Evolutionary conservation across 2,113 vertebrate genomes (phyloP), one percentile per base, ranked within the genome.

Genomic region (Catharus minimus): DNA sequence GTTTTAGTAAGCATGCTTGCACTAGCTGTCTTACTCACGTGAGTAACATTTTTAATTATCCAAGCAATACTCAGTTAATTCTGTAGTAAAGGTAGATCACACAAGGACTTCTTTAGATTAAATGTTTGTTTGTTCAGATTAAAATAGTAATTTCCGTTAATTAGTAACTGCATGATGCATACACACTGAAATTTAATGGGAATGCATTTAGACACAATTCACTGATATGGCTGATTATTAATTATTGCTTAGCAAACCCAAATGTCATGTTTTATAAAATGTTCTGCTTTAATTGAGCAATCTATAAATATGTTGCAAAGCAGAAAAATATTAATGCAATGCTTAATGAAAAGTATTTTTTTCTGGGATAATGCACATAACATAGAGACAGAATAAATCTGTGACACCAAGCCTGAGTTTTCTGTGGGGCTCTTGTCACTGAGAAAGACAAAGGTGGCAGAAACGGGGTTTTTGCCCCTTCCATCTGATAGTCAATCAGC

Each of bases 191-290:
- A 85, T 82, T 82, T 71, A 41, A 56, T 88, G 74, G 66, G 67
- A 82, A 47, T 71, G 15, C 39, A 53, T 87, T 94, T 86, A 82
- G 30, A 61, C 1, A 27, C 30, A 91, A 30, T 88, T 94, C 52
- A 78, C 10, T 43, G 68, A 32, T 74, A 92, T 49, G 19, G 47
- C 62, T 84, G 50, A 77, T 82, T 89, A 93, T 92, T 91, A 93
- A 90, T 91, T 93, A 88, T 44, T 90, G 21, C 58, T 86, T 88
- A 88, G 38, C 20, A 94, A 94, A 79, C 44, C 81, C 11, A 79
- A 88, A 76, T 68, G 24, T 19, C 22, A 9, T 77, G 4, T 55
- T 84, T 93, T 88, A 60, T 57, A 53, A 90, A 67, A 71, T 61
- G 27, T 82, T 93, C 49, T 61, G 4, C 46, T 65, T 87, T 57